Conservation (phyloP, 2,888 invertebrate genomes). For the Harmothoe impar region DNA sequence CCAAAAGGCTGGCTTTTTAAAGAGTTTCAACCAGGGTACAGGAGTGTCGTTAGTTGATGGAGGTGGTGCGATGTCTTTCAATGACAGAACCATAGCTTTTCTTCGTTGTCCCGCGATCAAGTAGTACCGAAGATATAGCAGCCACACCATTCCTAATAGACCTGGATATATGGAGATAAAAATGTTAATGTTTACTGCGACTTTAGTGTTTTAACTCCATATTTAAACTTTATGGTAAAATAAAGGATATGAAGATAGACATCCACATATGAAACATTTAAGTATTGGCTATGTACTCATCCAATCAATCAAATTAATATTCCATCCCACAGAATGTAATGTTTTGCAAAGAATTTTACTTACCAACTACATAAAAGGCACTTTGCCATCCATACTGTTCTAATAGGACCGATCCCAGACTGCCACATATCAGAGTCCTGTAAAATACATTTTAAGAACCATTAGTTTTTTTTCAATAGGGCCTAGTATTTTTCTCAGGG, state of each 20-base stretch:
- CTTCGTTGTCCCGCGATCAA: slow-evolving; percentile 81
- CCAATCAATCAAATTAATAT: no score
- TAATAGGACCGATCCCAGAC: slow-evolving; percentile 87
- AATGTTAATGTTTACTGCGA: no score
- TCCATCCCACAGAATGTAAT: no score
- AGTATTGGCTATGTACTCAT: no score
- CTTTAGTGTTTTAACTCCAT: no score
- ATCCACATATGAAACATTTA: no score
- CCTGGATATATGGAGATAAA: slow-evolving; percentile 82
- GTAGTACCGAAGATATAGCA: slow-evolving; percentile 86
- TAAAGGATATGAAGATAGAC: no score
- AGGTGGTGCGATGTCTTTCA: slow-evolving; percentile 69
- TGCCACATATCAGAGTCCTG: slow-evolving; percentile 88
- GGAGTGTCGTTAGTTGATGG: slow-evolving; percentile 74
- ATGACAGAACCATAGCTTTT: slow-evolving; percentile 77
- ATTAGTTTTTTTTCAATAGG: no score
- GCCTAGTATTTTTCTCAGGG: no score
- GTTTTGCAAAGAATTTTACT: slow-evolving; percentile 61
- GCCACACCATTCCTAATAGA: slow-evolving; percentile 86
- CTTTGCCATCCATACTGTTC: slow-evolving; percentile 88
- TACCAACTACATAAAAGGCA: slow-evolving; percentile 87
- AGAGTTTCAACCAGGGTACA: slow-evolving; percentile 87
- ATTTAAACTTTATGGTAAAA: no score
- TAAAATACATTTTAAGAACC: slow-evolving; percentile 78
- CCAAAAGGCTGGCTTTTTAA: slow-evolving; percentile 87